phyloP scores from a whole-genome alignment of 2,113 vertebrate genomes.

The Puma concolor region DNA sequence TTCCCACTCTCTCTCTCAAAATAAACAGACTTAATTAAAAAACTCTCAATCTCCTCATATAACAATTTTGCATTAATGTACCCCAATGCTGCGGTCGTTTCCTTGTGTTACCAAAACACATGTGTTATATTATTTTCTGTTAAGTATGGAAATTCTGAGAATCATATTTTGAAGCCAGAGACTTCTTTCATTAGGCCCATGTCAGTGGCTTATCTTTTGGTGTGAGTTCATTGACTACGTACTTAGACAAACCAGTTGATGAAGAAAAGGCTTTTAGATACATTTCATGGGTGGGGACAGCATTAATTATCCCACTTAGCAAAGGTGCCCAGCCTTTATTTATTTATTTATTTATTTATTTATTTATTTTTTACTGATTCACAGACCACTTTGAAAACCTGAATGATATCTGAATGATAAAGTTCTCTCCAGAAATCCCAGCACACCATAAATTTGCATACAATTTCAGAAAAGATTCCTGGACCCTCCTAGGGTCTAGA shows the following conservation, averaged over 20 bases:
- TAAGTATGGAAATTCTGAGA: background rate
- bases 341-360: too few relatives aligned
- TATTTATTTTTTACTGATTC: background rate
- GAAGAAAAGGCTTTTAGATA: background rate
- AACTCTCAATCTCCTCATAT: background rate
- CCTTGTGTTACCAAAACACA: background rate
- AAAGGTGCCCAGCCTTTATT: background rate
- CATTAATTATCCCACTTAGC: background rate
- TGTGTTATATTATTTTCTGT: background rate
- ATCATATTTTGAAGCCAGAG: background rate
- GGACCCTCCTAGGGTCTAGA: background rate
- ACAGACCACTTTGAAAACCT: background rate
- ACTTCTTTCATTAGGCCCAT: background rate
- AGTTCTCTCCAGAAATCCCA: background rate
- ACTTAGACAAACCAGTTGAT: background rate
- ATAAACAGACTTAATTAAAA: too few relatives aligned
- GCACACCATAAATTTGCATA: background rate
- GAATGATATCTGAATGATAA: background rate
- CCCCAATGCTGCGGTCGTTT: background rate
- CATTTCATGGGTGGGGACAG: background rate
- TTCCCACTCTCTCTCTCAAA: too few relatives aligned
- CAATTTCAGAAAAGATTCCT: background rate
- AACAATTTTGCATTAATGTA: background rate
- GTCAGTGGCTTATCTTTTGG: background rate
- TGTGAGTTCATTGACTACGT: background rate